Evolutionary conservation across 1,140 invertebrate species (phyloP).

Genomic region (Asobara japonica): DNA sequence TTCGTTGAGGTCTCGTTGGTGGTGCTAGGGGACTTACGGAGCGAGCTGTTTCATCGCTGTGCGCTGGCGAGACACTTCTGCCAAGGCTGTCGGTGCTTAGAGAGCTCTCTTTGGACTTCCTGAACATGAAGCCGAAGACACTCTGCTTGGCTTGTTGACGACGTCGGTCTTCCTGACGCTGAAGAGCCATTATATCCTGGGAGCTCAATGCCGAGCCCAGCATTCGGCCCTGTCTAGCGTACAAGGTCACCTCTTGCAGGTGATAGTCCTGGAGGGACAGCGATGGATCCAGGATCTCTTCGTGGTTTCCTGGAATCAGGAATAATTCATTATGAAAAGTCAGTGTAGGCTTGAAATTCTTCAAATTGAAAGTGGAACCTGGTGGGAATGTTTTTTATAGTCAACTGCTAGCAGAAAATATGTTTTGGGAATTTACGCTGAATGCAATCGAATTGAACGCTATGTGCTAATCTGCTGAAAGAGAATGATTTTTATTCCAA

Average conservation of each 20-base stretch:
- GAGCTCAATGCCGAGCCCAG: conserved; percentile 70
- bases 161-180: conserved; percentile 69
- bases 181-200: conserved; percentile 73
- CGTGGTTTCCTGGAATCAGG: conserved; percentile 70
- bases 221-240: conserved; percentile 65
- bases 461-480: too few relatives aligned
- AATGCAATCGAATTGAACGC: too few relatives aligned
- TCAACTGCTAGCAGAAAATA: too few relatives aligned
- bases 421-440: too few relatives aligned
- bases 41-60: conserved; percentile 63
- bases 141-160: conserved; percentile 65
- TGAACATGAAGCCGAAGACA: conserved; percentile 70
- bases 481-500: too few relatives aligned
- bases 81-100: conserved; percentile 66
- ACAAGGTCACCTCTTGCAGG: conserved; percentile 74
- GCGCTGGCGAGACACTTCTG: conserved; percentile 65
- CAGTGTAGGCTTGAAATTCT: not conserved
- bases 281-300: conserved; percentile 70
- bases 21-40: conserved; percentile 60
- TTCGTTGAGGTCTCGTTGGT: conserved; percentile 66
- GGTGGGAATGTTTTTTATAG: too few relatives aligned
- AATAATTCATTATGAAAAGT: not conserved
- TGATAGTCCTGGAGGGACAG: conserved; percentile 73
- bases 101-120: conserved; percentile 64
- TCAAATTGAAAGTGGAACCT: too few relatives aligned